Percentiles rank a stretch among this genome's conserved stretches.
These are phyloP conservation scores for Atlantisia rogersi DNA, from an alignment of 2,113 vertebrate genomes.

Conservation along the genomic window DNA sequence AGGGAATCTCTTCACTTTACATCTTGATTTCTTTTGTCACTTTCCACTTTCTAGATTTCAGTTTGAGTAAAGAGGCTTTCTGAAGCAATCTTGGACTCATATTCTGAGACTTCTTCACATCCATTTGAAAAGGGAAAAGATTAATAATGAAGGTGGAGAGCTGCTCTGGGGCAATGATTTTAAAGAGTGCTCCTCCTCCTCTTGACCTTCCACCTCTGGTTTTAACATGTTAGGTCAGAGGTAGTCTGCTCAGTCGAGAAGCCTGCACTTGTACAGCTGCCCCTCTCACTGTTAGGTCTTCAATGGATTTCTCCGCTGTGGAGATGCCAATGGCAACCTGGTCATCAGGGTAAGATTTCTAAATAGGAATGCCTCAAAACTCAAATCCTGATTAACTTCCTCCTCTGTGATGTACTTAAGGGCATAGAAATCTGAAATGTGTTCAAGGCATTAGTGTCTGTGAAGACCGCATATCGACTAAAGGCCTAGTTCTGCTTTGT, in stretches of 20 bases:
- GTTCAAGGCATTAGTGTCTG: neutral
- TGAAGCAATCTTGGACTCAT: neutral
- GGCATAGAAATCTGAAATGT: neutral
- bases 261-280: neutral
- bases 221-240: neutral
- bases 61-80: neutral
- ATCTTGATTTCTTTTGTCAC: neutral
- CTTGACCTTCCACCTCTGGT: neutral
- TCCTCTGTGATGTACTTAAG: neutral
- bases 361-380: neutral
- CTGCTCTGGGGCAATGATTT: neutral
- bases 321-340: neutral
- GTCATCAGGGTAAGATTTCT: neutral
- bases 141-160: neutral
- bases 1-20: neutral
- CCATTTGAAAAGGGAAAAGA: neutral
- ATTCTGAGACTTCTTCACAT: neutral
- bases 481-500: neutral
- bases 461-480: neutral
- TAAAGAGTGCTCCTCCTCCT: neutral
- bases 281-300: neutral
- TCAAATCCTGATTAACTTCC: neutral
- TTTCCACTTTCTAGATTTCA: neutral
- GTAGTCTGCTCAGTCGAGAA: neutral
- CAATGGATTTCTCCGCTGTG: neutral